phyloP scores from a whole-genome alignment of 2,888 invertebrate species.

The Diogma glabrata region DNA sequence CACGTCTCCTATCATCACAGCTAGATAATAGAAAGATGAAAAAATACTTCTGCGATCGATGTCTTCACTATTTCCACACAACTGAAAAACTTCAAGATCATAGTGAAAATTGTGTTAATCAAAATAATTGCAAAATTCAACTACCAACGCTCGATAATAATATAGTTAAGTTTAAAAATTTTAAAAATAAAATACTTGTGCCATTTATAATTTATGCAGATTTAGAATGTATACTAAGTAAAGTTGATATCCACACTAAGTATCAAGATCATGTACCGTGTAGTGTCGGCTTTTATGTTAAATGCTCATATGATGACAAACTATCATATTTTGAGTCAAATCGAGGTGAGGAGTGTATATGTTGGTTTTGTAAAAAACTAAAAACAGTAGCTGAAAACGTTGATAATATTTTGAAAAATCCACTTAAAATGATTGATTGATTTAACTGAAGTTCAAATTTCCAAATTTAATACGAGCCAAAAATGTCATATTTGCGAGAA shows the following conservation, averaged over 20 bases:
- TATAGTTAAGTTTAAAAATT: no score
- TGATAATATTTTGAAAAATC: background rate
- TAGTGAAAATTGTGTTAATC: no score
- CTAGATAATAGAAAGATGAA: slow-evolving; percentile 16
- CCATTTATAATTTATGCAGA: no score
- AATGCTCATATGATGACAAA: no score
- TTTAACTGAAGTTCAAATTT: background rate
- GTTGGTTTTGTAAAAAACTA: slow-evolving; percentile 10
- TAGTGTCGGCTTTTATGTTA: no score
- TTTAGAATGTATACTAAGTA: no score
- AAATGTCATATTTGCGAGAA: slow-evolving; percentile 17
- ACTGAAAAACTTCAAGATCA: no score
- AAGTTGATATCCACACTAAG: slow-evolving; percentile 2
- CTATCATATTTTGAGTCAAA: slow-evolving; percentile 14
- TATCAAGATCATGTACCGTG: slow-evolving; percentile 17
- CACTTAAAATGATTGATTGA: background rate
- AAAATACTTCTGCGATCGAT: no score
- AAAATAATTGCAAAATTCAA: no score
- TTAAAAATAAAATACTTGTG: no score
- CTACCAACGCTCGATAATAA: no score
- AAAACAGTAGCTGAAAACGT: background rate
- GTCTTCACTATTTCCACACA: no score
- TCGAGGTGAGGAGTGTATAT: slow-evolving; percentile 10
- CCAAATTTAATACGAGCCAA: slow-evolving; percentile 2
- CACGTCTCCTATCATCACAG: slow-evolving; percentile 13